Evolutionary conservation across 2,797 vertebrate genomes (phyloP), one percentile per base, ranked within the genome.

Genomic region (Myotis daubentonii): DNA sequence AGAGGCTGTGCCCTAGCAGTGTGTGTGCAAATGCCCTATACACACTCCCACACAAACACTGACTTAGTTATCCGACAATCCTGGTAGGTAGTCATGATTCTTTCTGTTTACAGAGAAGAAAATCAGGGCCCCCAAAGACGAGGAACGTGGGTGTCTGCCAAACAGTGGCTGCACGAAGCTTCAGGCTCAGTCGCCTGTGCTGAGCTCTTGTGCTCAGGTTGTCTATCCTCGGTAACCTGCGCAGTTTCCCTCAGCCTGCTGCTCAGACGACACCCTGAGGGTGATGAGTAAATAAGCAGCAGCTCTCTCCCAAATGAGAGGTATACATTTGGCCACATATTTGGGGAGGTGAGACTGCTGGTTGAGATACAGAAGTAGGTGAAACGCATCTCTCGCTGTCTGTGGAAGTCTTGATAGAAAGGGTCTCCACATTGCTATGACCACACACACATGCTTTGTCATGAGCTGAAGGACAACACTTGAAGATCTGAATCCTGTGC

Each of bases 211-310:
- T 6, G 51, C 36, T 47, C 10, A 9, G 3, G 22, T 2, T 47
- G 4, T 7, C 2, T 53, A 3, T 5, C 13, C 38, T 55, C 44
- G 36, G 23, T 28, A 28, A 47, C 1, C 4, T 41, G 8, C 0
- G 0, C 22, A 87, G 22, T 30, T 65, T 65, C 79, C 70, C 3
- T 55, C 6, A 30, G 8, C 22, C n/a, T 9, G 3, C 19, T 44
- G n/a, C 57, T 76, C n/a, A 44, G 55, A 20, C 47, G 6, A n/a
- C 19, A 38, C 57, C 51, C 6, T 57, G 41, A 6, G 75, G 15
- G 41, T 62, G 25, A 6, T n/a, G 22, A 70, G 74, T 53, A 55
- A 85, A 44, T 7, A 72, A 19, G n/a, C 20, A 65, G 17, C 4
- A 53, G 8, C 5, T 89, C 20, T 30, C 11, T 79, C 53, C 5